phyloP scores from a whole-genome alignment of 2,888 invertebrate genomes.

The Buathra laborator region DNA sequence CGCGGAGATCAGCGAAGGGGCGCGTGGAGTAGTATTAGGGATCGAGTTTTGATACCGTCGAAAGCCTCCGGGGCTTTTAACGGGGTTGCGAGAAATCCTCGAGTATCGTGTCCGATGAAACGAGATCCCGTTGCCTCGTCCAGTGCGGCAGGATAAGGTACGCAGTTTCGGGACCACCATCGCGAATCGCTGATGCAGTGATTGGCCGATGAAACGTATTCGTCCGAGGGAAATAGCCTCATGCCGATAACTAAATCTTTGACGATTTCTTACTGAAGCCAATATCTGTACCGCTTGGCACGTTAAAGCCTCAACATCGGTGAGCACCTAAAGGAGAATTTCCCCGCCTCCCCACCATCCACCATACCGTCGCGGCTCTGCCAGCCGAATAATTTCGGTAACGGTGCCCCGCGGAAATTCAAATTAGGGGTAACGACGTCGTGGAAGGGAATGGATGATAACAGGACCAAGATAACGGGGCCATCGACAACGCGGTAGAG shows the following conservation, averaged over 20 bases:
- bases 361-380: constrained; percentile 42
- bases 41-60: constrained; percentile 58
- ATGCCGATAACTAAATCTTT: background rate
- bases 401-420: constrained; percentile 79
- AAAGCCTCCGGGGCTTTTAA: constrained; percentile 52
- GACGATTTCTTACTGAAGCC: background rate
- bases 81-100: constrained; percentile 58
- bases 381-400: constrained; percentile 78
- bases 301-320: constrained; percentile 33
- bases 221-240: background rate
- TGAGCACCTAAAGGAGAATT: constrained; percentile 35
- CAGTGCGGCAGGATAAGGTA: background rate
- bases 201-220: background rate
- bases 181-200: background rate
- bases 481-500: constrained; percentile 68
- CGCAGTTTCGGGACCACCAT: background rate
- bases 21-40: constrained; percentile 39
- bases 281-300: background rate
- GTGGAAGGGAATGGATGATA: constrained; percentile 74
- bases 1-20: constrained; percentile 1
- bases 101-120: constrained; percentile 12
- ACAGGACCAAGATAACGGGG: constrained; percentile 69
- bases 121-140: background rate
- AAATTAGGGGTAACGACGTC: constrained; percentile 79
- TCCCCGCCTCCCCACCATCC: constrained; percentile 29